phyloP scores from a whole-genome alignment of 2,888 invertebrate genomes.

The Helobdella robusta region DNA sequence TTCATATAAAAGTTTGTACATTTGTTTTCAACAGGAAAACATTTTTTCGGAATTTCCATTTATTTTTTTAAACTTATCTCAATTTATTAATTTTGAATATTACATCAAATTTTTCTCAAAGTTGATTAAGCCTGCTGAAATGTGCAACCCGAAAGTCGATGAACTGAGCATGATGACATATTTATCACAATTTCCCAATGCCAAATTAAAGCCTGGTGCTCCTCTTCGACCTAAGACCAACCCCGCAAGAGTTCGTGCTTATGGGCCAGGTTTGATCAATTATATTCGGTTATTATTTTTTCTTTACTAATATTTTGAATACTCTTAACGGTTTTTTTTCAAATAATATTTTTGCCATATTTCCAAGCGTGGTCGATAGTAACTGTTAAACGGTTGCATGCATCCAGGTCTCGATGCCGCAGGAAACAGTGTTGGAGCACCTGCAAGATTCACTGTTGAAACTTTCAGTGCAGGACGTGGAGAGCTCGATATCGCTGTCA shows the following conservation, averaged over 20 bases:
- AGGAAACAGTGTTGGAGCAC: slow-evolving; percentile 65
- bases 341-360: not conserved
- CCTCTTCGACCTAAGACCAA: slow-evolving; percentile 69
- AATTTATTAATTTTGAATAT: too few species aligned
- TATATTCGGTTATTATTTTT: not conserved
- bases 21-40: too few species aligned
- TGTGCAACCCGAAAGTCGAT: slow-evolving; percentile 81
- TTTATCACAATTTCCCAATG: slow-evolving; percentile 78
- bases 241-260: slow-evolving; percentile 62
- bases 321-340: not conserved
- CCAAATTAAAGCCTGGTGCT: slow-evolving; percentile 70
- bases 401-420: slow-evolving; percentile 43
- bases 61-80: too few species aligned
- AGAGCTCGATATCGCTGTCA: slow-evolving; percentile 59
- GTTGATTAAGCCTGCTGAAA: slow-evolving; percentile 78
- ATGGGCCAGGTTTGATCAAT: slow-evolving; percentile 60
- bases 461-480: slow-evolving; percentile 78
- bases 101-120: too few species aligned
- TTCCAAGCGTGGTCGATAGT: not conserved
- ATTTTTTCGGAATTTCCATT: too few species aligned
- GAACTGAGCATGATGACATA: slow-evolving; percentile 91
- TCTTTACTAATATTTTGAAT: not conserved
- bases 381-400: not conserved
- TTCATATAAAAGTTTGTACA: not conserved
- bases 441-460: slow-evolving; percentile 76